These are phyloP conservation scores for Thumatha senex DNA, from an alignment of 2,888 invertebrate species.

Conservation along the genomic window DNA sequence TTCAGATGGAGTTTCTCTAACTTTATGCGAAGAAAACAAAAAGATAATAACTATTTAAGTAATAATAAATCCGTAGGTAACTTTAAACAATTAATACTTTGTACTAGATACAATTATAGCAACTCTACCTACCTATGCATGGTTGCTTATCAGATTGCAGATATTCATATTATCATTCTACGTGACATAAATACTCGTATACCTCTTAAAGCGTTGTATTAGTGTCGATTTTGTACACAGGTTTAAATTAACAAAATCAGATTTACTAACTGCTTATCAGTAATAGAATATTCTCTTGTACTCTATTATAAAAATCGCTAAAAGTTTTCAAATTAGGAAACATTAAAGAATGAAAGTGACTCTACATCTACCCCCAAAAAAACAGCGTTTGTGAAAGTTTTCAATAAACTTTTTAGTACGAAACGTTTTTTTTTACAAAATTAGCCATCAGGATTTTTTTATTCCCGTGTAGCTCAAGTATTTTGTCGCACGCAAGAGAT, in stretches of 20 bases:
- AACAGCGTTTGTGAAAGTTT: not conserved
- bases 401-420: not conserved
- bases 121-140: constrained; percentile 33
- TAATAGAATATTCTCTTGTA: too few species aligned
- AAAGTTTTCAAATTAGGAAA: too few species aligned
- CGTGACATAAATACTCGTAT: not conserved
- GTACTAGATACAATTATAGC: constrained; percentile 18
- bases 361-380: not conserved
- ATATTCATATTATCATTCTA: constrained; percentile 15
- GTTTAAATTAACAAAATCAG: too few species aligned
- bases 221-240: too few species aligned
- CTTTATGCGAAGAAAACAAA: constrained; percentile 8
- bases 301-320: too few species aligned
- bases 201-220: too few species aligned
- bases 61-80: constrained; percentile 11
- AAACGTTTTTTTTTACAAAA: constrained; percentile 16
- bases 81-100: constrained; percentile 3
- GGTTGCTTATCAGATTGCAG: constrained; percentile 33
- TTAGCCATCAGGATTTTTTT: constrained; percentile 66
- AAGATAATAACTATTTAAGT: constrained; percentile 17
- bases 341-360: not conserved
- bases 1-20: constrained; percentile 34
- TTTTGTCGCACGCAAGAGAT: constrained; percentile 95
- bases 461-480: constrained; percentile 89
- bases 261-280: too few species aligned